These are phyloP conservation scores for Nothoprocta perdicaria DNA, from an alignment of 2,113 vertebrate genomes.

Conservation along the genomic window DNA sequence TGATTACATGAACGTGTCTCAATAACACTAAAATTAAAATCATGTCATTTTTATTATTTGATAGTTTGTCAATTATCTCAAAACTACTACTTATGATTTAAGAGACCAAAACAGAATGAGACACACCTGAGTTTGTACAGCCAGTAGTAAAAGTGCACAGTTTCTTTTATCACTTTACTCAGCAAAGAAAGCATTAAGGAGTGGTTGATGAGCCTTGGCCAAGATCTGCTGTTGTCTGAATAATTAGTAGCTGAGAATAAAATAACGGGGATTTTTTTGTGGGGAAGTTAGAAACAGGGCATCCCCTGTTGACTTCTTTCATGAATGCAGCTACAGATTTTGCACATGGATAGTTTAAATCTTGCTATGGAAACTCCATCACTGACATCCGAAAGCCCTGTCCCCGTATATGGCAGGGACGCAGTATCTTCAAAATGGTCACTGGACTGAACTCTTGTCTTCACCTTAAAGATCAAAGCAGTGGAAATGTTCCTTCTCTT, in stretches of 20 bases:
- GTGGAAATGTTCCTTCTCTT: not conserved
- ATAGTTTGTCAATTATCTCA: not conserved
- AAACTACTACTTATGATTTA: not conserved
- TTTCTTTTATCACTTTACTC: not conserved
- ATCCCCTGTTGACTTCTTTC: not conserved
- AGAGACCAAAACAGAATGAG: not conserved
- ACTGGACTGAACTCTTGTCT: not conserved
- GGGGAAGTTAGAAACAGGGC: not conserved
- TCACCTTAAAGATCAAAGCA: not conserved
- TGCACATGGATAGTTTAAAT: not conserved
- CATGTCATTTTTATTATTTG: not conserved
- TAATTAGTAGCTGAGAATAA: not conserved
- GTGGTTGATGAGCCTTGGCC: not conserved
- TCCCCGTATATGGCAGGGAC: not conserved
- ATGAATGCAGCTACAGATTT: not conserved
- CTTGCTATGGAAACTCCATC: not conserved
- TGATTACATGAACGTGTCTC: not conserved
- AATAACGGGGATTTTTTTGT: not conserved
- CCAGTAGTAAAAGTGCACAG: not conserved
- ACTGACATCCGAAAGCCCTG: not conserved
- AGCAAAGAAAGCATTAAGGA: not conserved
- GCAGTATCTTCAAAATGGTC: not conserved
- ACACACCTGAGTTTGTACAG: not conserved
- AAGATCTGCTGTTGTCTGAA: not conserved
- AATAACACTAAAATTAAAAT: not conserved